phyloP scores from a whole-genome alignment of 2,888 invertebrate species.

The Tuberolachnus salignus region DNA sequence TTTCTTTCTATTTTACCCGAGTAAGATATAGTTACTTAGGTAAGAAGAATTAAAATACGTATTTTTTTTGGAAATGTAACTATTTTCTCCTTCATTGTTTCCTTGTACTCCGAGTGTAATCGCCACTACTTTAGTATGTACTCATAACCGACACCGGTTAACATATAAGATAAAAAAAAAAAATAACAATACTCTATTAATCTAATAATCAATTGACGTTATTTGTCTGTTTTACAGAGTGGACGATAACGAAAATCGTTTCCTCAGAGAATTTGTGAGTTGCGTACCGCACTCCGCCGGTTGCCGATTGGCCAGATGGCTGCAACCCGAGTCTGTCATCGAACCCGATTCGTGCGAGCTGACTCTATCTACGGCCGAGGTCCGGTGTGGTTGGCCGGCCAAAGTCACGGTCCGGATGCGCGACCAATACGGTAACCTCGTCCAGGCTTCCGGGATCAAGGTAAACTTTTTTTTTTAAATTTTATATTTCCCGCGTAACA shows the following conservation, averaged over 20 bases:
- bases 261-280: conserved; percentile 89
- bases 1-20: too few relatives aligned
- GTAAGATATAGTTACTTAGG: too few relatives aligned
- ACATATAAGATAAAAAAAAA: too few relatives aligned
- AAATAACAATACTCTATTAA: too few relatives aligned
- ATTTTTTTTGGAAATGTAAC: too few relatives aligned
- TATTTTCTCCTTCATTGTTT: too few relatives aligned
- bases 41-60: too few relatives aligned
- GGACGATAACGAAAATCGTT: conserved; percentile 89
- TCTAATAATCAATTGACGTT: too few relatives aligned
- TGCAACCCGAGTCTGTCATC: conserved; percentile 89
- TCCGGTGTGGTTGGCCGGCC: conserved; percentile 83
- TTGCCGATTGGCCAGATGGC: conserved; percentile 90
- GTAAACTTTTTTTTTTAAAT: conserved; percentile 63
- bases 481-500: neutral
- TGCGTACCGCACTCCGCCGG: conserved; percentile 86
- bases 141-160: too few relatives aligned
- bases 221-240: conserved; percentile 66
- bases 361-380: conserved; percentile 73
- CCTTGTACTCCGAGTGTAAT: too few relatives aligned
- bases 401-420: conserved; percentile 80
- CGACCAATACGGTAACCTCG: conserved; percentile 91
- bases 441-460: conserved; percentile 83
- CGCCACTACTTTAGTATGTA: too few relatives aligned
- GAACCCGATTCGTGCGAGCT: conserved; percentile 89